These are phyloP conservation scores for Brenthis ino DNA, from an alignment of 2,888 invertebrate genomes.

Conservation along the genomic window DNA sequence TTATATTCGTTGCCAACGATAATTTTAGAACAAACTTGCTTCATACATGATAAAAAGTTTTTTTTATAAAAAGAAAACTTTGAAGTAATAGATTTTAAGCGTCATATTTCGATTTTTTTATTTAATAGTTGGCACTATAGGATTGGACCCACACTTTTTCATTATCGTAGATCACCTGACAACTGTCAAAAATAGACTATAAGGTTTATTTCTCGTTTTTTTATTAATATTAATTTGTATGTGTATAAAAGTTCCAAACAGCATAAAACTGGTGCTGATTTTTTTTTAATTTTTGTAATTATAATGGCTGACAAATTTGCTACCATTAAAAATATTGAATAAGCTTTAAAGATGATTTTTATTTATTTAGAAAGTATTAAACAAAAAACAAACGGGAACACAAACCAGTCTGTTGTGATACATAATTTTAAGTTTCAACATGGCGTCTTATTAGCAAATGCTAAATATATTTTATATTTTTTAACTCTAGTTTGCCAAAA, in stretches of 20 bases:
- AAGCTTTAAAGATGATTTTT: conserved; percentile 69
- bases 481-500: neutral
- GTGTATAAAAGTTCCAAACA: conserved; percentile 29
- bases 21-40: neutral
- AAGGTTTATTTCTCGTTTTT: conserved; percentile 19
- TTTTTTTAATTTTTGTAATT: neutral
- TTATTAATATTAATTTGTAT: conserved; percentile 17
- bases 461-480: neutral
- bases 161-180: conserved; percentile 7
- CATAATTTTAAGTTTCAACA: conserved; percentile 66
- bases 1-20: conserved; percentile 4
- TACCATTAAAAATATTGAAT: conserved; percentile 47
- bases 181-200: conserved; percentile 19
- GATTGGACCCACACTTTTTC: neutral
- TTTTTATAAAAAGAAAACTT: neutral
- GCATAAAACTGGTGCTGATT: conserved; percentile 29
- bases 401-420: conserved; percentile 79
- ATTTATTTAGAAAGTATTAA: conserved; percentile 63
- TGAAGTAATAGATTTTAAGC: neutral
- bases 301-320: conserved; percentile 23
- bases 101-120: neutral
- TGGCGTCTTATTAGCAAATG: conserved; percentile 5
- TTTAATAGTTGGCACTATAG: too few relatives aligned
- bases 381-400: conserved; percentile 56
- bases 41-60: neutral